These are phyloP conservation scores for Polymixis flavicincta DNA, from an alignment of 2,888 invertebrate genomes.

Conservation along the genomic window DNA sequence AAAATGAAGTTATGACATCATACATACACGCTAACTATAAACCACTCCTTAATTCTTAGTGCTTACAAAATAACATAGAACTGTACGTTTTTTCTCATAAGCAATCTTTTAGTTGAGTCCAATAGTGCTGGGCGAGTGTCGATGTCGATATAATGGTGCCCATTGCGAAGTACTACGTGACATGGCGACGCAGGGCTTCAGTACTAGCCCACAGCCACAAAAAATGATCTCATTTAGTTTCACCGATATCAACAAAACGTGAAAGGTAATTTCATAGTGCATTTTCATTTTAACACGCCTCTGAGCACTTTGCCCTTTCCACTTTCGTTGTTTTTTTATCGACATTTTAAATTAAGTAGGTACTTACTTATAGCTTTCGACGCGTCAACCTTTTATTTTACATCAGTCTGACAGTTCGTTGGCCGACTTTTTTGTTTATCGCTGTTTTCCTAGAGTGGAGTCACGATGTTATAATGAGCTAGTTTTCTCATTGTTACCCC, in stretches of 20 bases:
- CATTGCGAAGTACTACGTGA: slow-evolving; percentile 81
- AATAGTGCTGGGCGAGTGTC: slow-evolving; percentile 66
- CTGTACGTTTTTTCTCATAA: slow-evolving; percentile 56
- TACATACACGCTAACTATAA: slow-evolving; percentile 23
- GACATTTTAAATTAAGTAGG: slow-evolving; percentile 67
- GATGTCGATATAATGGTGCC: slow-evolving; percentile 75
- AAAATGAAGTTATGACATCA: slow-evolving; percentile 56
- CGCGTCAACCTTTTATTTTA: slow-evolving; percentile 59
- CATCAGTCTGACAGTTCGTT: slow-evolving; percentile 60
- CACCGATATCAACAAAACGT: slow-evolving; percentile 86
- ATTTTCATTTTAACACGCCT: slow-evolving; percentile 87
- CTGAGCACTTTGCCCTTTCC: slow-evolving; percentile 86
- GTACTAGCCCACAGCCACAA: slow-evolving; percentile 81
- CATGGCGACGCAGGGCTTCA: slow-evolving; percentile 73
- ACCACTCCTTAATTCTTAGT: slow-evolving; percentile 59
- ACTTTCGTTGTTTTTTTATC: slow-evolving; percentile 82
- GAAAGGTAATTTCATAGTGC: slow-evolving; percentile 89
- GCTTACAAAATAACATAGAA: slow-evolving; percentile 57
- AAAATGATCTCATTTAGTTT: slow-evolving; percentile 87
- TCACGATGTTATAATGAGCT: slow-evolving; percentile 53
- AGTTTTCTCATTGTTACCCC: slow-evolving; percentile 32
- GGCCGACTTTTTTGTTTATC: slow-evolving; percentile 58
- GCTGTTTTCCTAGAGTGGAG: slow-evolving; percentile 40
- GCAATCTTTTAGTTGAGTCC: slow-evolving; percentile 45
- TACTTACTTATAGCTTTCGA: slow-evolving; percentile 47